Evolutionary conservation across 2,888 invertebrate genomes (phyloP).

Genomic region (Phorcus lineatus): DNA sequence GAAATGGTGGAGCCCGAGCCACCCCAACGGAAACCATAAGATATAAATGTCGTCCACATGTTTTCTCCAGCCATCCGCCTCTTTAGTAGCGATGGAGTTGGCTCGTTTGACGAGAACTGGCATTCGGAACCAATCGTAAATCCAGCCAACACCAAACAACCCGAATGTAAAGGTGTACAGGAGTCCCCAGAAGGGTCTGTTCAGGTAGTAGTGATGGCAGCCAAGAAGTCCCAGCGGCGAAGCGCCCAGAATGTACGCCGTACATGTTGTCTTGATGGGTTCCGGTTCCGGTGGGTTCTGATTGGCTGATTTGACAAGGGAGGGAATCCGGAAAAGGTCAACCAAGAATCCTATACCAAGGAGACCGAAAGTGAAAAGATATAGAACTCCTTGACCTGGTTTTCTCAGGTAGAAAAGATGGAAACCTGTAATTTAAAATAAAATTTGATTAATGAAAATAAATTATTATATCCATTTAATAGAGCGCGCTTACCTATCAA

Average conservation of each 20-base stretch:
- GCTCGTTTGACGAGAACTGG: slow-evolving; percentile 50
- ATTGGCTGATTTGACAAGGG: slow-evolving; percentile 30
- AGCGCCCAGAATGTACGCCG: slow-evolving; percentile 25
- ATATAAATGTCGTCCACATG: slow-evolving; percentile 57
- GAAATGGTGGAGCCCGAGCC: slow-evolving; percentile 52
- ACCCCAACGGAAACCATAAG: slow-evolving; percentile 56
- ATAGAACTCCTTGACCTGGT: slow-evolving; percentile 28
- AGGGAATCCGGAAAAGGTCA: slow-evolving; percentile 32
- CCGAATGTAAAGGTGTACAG: slow-evolving; percentile 37
- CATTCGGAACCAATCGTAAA: slow-evolving; percentile 61
- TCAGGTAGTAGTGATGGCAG: slow-evolving; percentile 40
- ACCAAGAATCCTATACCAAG: slow-evolving; percentile 34
- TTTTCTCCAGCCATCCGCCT: slow-evolving; percentile 25
- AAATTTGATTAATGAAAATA: not conserved
- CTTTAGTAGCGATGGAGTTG: slow-evolving; percentile 36
- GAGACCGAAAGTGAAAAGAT: slow-evolving; percentile 33
- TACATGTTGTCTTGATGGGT: not conserved
- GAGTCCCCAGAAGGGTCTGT: slow-evolving; percentile 37
- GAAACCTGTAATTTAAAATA: slow-evolving; percentile 19
- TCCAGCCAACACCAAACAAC: slow-evolving; percentile 47
- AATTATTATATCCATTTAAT: not conserved
- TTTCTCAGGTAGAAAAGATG: slow-evolving; percentile 34
- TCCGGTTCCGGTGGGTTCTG: not conserved
- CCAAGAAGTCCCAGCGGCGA: slow-evolving; percentile 27
- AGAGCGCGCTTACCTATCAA: too few relatives aligned